Percentiles rank a stretch among this genome's conserved stretches.
phyloP scores from a whole-genome alignment of 2,113 vertebrate genomes.

The Platysteira castanea region DNA sequence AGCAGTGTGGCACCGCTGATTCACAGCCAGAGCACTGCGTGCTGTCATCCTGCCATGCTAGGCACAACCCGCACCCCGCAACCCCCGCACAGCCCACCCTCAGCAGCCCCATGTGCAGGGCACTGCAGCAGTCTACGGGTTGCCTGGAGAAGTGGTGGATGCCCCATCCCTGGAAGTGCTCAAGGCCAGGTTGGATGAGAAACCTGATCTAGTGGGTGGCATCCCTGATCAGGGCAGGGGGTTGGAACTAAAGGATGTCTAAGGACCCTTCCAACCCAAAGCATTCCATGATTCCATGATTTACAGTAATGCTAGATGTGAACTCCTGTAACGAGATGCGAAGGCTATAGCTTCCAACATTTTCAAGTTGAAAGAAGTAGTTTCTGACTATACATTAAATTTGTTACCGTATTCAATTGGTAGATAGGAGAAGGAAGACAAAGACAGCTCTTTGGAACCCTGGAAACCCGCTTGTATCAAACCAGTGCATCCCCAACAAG shows the following conservation, averaged over 20 bases:
- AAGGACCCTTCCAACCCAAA: neutral
- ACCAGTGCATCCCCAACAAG: neutral
- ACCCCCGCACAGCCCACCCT: neutral
- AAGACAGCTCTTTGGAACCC: neutral
- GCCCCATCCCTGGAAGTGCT: neutral
- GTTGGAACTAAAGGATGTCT: neutral
- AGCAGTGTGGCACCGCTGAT: neutral
- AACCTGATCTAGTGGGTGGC: neutral
- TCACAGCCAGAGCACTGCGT: fast-evolving
- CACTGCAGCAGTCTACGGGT: neutral
- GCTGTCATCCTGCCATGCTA: neutral
- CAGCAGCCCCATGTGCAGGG: fast-evolving
- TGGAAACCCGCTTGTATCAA: neutral
- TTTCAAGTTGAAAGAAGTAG: neutral
- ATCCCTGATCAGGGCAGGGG: neutral
- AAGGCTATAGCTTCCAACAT: neutral
- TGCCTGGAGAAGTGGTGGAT: neutral
- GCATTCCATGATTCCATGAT: neutral
- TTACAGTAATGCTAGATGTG: neutral
- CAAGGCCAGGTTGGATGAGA: neutral
- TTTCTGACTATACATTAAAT: neutral
- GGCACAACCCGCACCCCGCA: fast-evolving
- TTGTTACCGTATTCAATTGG: neutral
- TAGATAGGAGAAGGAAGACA: neutral
- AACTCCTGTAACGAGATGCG: neutral